Evolutionary conservation across 2,113 vertebrate species (phyloP), one percentile per base, ranked within the genome.

Genomic region (Dendropsophus ebraccatus): DNA sequence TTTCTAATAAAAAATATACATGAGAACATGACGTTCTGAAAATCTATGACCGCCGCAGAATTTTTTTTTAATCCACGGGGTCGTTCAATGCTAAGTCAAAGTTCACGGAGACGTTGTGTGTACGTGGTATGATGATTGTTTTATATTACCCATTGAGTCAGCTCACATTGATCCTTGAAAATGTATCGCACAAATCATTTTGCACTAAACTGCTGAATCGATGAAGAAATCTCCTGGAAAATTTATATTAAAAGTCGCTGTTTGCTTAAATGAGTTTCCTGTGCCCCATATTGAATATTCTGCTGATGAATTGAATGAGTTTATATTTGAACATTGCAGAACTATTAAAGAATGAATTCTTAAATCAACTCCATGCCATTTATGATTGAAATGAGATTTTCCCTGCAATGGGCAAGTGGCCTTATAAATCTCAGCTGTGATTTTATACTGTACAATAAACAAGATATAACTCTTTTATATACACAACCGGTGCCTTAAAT

Each of bases 181-280:
- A 96, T 97, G 97, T 98, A 97, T 97, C 96, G 94, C 97, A 99
- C 98, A 99, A 99, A 99, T 99, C 97, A 99, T 99, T 97, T 95
- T 95, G 95, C 95, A 96, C 95, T 96, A 96, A 96, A 96, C 94
- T 96, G 94, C 93, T 91, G 94, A 95, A 99, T 99, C 97, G 87
- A 99, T 99, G 96, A 92, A 96, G 97, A 99, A 98, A 99, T 97
- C 97, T 99, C 95, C 96, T 91, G 97, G 97, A 99, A 98, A 98
- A 98, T 99, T 98, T 97, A 97, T 97, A 97, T 96, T 96, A 97
- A 96, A 97, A 96, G 94, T 92, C 91, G 88, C 93, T 95, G 96
- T 96, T 97, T 93, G 92, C 94, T 92, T 96, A 97, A 96, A 96
- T 95, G 96, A 96, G 94, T 95, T 96, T 94, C 92, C 93, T 93